Evolutionary conservation across 2,797 vertebrate species (phyloP).

Genomic region (Melanotaenia pygmaea): DNA sequence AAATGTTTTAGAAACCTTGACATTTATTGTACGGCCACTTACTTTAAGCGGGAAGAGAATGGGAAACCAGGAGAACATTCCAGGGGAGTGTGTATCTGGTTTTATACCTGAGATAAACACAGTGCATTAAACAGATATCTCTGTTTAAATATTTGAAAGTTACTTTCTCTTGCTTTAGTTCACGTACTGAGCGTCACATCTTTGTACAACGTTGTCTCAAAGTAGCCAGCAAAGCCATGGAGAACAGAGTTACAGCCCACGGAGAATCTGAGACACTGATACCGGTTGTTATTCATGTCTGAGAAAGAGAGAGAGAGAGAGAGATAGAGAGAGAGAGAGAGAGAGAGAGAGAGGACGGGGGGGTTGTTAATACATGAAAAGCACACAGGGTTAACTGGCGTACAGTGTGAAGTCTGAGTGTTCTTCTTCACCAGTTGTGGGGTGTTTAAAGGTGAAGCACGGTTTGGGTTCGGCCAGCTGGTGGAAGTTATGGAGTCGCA

Average conservation of each 20-base stretch:
- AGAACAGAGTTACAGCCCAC: constrained; percentile 90
- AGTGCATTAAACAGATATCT: background rate
- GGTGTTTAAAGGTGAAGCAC: constrained; percentile 92
- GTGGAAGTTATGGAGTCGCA: constrained; percentile 94
- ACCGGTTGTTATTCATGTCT: constrained; percentile 94
- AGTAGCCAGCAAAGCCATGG: constrained; percentile 94
- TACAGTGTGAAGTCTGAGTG: background rate
- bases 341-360: background rate
- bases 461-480: constrained; percentile 90
- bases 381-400: background rate
- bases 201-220: constrained; percentile 91
- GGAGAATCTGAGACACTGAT: constrained; percentile 88
- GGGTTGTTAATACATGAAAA: background rate
- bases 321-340: background rate
- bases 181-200: constrained; percentile 92
- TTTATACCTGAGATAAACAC: constrained; percentile 86
- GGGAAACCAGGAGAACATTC: constrained; percentile 98
- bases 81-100: constrained; percentile 92
- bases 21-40: constrained; percentile 32
- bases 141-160: background rate
- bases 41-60: constrained; percentile 96
- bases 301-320: constrained; percentile 11
- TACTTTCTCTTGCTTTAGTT: background rate
- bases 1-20: background rate
- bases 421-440: constrained; percentile 76